Evolutionary conservation across 2,113 vertebrate species (phyloP), one percentile per base, ranked within the genome.

Genomic region (Phalacrocorax carbo): DNA sequence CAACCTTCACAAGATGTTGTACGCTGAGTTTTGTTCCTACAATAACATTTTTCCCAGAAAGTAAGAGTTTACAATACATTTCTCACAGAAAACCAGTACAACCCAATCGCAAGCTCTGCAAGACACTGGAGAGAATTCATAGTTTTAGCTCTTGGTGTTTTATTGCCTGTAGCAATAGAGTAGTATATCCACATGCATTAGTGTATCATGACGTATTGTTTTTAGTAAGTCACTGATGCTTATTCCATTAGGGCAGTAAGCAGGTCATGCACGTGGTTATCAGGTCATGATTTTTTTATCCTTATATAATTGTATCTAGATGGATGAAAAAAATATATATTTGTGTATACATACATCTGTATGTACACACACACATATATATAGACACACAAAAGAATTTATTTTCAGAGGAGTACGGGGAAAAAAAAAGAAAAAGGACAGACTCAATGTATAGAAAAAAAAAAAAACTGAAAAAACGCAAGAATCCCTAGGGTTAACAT

Each of bases 21-120:
- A 49, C 20, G 23, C 26, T 60, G 77, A 70, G 27, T 83, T 95
- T 65, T 83, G 27, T 52, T 84, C 51, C 16, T 15, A 11, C 10
- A 26, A 25, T n/a, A 65, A 48, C 10, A 38, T 54, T 51, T 84
- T 20, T n/a, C 85, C 25, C 58, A 51, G 34, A 89, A 92, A 97
- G 60, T 49, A 93, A 91, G 20, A 26, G 27, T 40, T 94, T 94
- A 55, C 72, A 88, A 49, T 40, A 89, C 46, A 55, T 27, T 92
- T 86, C 40, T 83, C 44, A 82, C 48, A 71, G 49, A 89, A 94
- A 93, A 88, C 48, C 10, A 80, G 80, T 65, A 96, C 65, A 94
- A 52, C 10, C 23, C 10, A 58, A 61, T 44, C 38, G 60, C 36
- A 66, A 88, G 57, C 40, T 83, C 69, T 86, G 72, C 52, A 88